These are phyloP conservation scores for Apis cerana DNA, from an alignment of 1,140 invertebrate genomes.

Conservation along the genomic window DNA sequence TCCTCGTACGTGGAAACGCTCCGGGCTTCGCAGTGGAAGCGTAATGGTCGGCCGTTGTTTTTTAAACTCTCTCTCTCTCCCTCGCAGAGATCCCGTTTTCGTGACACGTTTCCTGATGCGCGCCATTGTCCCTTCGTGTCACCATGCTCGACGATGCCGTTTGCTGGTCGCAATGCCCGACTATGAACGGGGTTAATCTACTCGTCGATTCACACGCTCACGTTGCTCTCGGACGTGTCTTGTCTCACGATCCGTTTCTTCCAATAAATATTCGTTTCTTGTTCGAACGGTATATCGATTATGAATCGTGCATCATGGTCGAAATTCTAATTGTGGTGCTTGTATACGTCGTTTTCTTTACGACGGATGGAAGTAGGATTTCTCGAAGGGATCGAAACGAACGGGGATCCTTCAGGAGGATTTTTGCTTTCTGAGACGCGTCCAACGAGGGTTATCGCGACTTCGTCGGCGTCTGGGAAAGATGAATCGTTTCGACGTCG, in stretches of 20 bases:
- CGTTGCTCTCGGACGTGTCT: too few relatives aligned
- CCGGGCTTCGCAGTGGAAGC: background rate
- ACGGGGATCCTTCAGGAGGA: background rate
- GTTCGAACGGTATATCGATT: too few relatives aligned
- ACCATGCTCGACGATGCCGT: too few relatives aligned
- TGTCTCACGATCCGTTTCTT: too few relatives aligned
- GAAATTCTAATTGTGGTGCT: too few relatives aligned
- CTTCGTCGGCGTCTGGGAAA: background rate
- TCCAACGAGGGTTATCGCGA: constrained; percentile 16
- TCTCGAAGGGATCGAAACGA: background rate
- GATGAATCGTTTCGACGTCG: constrained; percentile 1
- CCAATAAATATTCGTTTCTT: too few relatives aligned
- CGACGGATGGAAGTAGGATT: too few relatives aligned
- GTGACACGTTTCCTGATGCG: background rate
- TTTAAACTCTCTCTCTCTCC: too few relatives aligned
- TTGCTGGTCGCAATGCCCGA: background rate
- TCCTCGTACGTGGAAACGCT: constrained; percentile 9
- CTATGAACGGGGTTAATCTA: background rate
- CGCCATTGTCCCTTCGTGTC: background rate
- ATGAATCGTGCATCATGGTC: too few relatives aligned
- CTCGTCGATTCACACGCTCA: background rate
- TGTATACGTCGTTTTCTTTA: too few relatives aligned
- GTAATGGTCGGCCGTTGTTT: constrained; percentile 38
- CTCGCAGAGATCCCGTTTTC: constrained; percentile 5
- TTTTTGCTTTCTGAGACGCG: constrained; percentile 27